Conservation (phyloP, 2,797 vertebrate species). For the Rachycentron canadum region DNA sequence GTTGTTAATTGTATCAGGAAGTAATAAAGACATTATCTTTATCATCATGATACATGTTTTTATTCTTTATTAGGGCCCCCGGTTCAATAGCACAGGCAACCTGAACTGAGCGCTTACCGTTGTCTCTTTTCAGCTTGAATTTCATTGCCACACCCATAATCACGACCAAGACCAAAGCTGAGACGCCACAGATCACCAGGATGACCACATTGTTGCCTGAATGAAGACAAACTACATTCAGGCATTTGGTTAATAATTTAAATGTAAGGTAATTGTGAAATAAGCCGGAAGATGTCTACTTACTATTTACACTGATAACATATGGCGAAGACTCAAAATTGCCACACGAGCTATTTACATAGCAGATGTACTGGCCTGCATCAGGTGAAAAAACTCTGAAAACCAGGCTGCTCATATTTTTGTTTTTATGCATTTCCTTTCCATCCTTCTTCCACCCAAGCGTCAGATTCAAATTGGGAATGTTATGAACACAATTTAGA, state of each 20-base stretch:
- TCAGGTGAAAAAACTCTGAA: accelerated
- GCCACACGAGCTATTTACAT: conserved; percentile 13
- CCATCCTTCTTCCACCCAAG: conserved; percentile 36
- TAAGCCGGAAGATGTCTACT: conserved; percentile 33
- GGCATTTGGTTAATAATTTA: neutral
- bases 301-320: conserved; percentile 25
- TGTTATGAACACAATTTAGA: conserved; percentile 55
- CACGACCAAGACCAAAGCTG: conserved; percentile 62
- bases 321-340: neutral
- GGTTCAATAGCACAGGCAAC: neutral
- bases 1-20: neutral
- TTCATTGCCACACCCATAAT: conserved; percentile 64
- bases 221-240: conserved; percentile 1
- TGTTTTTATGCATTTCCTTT: accelerated
- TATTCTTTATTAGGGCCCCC: neutral
- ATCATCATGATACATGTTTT: neutral
- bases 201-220: conserved; percentile 18
- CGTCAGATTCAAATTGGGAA: accelerated
- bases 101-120: conserved; percentile 50
- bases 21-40: neutral
- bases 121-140: conserved; percentile 68
- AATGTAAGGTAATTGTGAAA: conserved; percentile 2
- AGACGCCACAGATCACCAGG: conserved; percentile 66
- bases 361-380: conserved; percentile 41
- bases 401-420: neutral